phyloP scores from a whole-genome alignment of 2,888 invertebrate species.

The Parthenolecanium corni region DNA sequence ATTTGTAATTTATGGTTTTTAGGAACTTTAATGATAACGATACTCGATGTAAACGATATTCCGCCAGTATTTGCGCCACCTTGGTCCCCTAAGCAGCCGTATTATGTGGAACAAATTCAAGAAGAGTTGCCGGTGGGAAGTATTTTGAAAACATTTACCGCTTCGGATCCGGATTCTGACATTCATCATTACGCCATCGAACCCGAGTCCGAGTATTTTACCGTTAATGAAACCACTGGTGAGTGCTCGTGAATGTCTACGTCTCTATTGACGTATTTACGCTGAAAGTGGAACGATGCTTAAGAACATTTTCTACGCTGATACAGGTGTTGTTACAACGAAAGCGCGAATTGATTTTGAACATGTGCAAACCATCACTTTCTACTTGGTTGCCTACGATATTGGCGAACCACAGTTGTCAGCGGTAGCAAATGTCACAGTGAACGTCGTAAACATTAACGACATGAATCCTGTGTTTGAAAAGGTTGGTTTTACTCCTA shows the following conservation, averaged over 20 bases:
- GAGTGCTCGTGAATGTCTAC: constrained; percentile 33
- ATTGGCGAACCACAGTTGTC: constrained; percentile 75
- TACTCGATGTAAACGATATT: constrained; percentile 49
- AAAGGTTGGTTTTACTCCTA: constrained; percentile 41
- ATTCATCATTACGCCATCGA: constrained; percentile 54
- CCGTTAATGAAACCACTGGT: constrained; percentile 70
- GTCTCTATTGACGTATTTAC: too few species aligned
- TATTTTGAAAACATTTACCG: constrained; percentile 61
- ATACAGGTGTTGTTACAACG: constrained; percentile 59
- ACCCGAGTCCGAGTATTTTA: constrained; percentile 62
- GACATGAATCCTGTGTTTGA: constrained; percentile 75
- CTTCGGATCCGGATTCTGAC: constrained; percentile 70
- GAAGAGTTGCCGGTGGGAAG: constrained; percentile 76
- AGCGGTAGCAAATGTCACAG: constrained; percentile 61
- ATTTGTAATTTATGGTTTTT: constrained; percentile 30
- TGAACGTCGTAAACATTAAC: constrained; percentile 70
- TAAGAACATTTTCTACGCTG: too few species aligned
- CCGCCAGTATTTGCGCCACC: constrained; percentile 55
- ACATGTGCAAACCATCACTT: constrained; percentile 57
- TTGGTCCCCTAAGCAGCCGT: constrained; percentile 55
- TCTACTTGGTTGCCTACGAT: constrained; percentile 71
- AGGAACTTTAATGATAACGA: constrained; percentile 52
- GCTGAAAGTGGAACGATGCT: too few species aligned
- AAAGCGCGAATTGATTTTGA: constrained; percentile 75
- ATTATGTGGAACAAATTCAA: constrained; percentile 53